A percentile compares a stretch with the other conserved stretches of the same genome.
Evolutionary conservation across 2,888 invertebrate genomes (phyloP).

Genomic region (Andrena fulva): DNA sequence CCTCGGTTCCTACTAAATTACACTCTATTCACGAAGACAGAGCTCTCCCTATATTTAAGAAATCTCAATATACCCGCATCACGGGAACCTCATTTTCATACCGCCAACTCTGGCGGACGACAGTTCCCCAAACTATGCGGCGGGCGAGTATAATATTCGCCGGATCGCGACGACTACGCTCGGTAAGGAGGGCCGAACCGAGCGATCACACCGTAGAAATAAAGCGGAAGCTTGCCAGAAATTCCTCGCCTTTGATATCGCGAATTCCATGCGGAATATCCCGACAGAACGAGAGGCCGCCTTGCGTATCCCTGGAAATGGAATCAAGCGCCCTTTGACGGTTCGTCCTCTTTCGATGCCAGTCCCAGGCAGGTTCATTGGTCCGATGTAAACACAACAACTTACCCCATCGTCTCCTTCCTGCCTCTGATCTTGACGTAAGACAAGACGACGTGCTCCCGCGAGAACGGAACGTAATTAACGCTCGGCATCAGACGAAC

Average conservation of each 20-base stretch:
- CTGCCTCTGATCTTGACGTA: slow-evolving; percentile 34
- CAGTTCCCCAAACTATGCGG: background rate
- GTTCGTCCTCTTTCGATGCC: slow-evolving; percentile 35
- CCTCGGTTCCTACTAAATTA: too few species aligned
- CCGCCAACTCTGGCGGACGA: background rate
- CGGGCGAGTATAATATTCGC: background rate
- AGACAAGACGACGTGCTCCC: slow-evolving; percentile 30
- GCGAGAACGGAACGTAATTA: slow-evolving; percentile 60
- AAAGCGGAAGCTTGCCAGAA: slow-evolving; percentile 7
- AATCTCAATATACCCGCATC: background rate
- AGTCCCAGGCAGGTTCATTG: slow-evolving; percentile 47
- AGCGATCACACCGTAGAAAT: slow-evolving; percentile 35
- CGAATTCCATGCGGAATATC: slow-evolving; percentile 29
- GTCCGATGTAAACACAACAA: slow-evolving; percentile 52
- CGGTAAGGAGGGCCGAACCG: background rate
- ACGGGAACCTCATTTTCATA: background rate
- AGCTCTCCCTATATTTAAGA: too few species aligned
- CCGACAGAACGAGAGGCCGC: slow-evolving; percentile 12
- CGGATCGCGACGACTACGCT: slow-evolving; percentile 2
- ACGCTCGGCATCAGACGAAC: slow-evolving; percentile 55
- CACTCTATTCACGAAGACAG: too few species aligned
- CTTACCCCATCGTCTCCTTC: slow-evolving; percentile 11
- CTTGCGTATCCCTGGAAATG: slow-evolving; percentile 30
- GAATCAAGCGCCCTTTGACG: slow-evolving; percentile 50
- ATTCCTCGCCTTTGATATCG: slow-evolving; percentile 47